Percentiles rank a stretch among this genome's conserved stretches.
phyloP scores from a whole-genome alignment of 1,140 invertebrate species.

The Pinna nobilis region DNA sequence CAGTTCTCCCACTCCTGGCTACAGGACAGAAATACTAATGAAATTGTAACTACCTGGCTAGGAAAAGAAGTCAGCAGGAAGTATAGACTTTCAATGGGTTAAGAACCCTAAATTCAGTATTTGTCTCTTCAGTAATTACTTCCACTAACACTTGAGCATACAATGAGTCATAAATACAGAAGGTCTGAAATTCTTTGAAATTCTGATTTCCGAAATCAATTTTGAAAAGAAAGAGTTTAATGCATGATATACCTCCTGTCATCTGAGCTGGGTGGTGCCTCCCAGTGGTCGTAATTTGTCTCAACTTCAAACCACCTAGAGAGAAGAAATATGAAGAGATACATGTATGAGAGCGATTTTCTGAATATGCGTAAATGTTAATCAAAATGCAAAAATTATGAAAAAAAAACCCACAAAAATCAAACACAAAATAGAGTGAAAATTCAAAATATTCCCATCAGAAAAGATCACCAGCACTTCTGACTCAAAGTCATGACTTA shows the following conservation, averaged over 20 bases:
- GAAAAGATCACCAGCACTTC: too few relatives aligned
- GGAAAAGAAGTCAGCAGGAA: too few relatives aligned
- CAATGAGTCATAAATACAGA: background rate
- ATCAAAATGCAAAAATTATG: background rate
- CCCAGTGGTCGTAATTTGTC: conserved; percentile 71
- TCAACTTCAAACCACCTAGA: conserved; percentile 68
- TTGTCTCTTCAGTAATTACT: too few relatives aligned
- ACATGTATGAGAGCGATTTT: background rate
- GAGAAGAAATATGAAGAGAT: conserved; percentile 1
- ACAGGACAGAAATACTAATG: too few relatives aligned
- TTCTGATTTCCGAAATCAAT: too few relatives aligned
- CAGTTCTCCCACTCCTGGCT: too few relatives aligned
- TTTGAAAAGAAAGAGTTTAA: background rate
- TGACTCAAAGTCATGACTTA: too few relatives aligned
- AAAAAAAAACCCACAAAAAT: background rate
- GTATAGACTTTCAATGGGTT: too few relatives aligned
- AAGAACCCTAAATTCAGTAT: too few relatives aligned
- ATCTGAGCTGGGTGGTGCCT: conserved; percentile 55
- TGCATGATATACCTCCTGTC: conserved; percentile 52
- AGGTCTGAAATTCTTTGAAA: background rate
- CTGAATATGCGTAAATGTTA: background rate
- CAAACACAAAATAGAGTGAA: too few relatives aligned
- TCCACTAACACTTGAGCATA: background rate
- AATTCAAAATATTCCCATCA: too few relatives aligned
- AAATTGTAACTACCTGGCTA: too few relatives aligned